phyloP scores from a whole-genome alignment of 1,140 invertebrate species.

The Acromyrmex charruanus region DNA sequence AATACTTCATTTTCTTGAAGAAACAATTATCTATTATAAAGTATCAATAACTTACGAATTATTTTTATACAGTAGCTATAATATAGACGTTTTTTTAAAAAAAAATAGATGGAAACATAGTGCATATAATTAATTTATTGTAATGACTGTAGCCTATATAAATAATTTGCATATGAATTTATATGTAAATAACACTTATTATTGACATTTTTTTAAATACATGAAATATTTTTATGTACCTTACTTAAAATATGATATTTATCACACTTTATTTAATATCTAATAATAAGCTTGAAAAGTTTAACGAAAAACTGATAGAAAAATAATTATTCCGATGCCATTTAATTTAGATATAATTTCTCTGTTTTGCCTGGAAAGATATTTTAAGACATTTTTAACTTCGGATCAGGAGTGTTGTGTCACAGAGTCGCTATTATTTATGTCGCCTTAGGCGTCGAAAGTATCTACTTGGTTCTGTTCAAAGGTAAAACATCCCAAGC shows the following conservation, averaged over 20 bases:
- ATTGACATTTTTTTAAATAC: not conserved
- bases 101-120: too few relatives aligned
- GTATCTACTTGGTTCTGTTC: constrained; percentile 25
- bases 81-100: too few relatives aligned
- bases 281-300: not conserved
- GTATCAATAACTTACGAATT: too few relatives aligned
- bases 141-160: too few relatives aligned
- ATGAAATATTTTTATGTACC: not conserved
- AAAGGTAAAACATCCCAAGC: constrained; percentile 17
- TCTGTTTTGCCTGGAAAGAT: not conserved
- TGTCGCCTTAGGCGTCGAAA: constrained; percentile 29
- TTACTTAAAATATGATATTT: not conserved
- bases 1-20: too few relatives aligned
- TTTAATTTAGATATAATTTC: not conserved
- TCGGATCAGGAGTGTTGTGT: constrained; percentile 3
- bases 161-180: too few relatives aligned
- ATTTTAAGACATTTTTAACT: constrained; percentile 29
- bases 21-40: too few relatives aligned
- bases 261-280: not conserved
- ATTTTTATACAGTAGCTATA: too few relatives aligned
- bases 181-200: not conserved
- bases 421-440: constrained; percentile 41
- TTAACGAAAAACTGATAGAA: not conserved
- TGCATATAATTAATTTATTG: too few relatives aligned
- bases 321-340: not conserved